Evolutionary conservation across 1,140 invertebrate species (phyloP).

Genomic region (Halotydeus destructor): DNA sequence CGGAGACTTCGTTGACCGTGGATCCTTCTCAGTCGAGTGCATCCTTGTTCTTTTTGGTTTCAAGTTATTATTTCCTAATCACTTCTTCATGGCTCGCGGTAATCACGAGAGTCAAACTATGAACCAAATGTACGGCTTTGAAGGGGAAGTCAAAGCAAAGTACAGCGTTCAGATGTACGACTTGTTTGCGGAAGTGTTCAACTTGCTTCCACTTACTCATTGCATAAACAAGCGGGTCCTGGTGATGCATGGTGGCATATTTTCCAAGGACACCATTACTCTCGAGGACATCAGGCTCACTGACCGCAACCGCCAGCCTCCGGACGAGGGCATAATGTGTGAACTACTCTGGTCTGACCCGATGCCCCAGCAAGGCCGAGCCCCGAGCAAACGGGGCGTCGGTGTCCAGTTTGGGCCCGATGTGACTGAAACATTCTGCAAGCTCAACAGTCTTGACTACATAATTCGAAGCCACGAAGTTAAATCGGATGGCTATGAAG

Average conservation of each 20-base stretch:
- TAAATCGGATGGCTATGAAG: constrained; percentile 84
- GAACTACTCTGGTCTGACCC: constrained; percentile 97
- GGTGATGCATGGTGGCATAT: constrained; percentile 87
- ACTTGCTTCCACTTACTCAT: constrained; percentile 86
- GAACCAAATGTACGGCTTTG: constrained; percentile 90
- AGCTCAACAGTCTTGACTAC: constrained; percentile 69
- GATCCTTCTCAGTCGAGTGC: constrained; percentile 97
- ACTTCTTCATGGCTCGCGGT: constrained; percentile 96
- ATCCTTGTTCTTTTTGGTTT: constrained; percentile 94
- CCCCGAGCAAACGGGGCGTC: constrained; percentile 86
- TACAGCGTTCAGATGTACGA: constrained; percentile 72
- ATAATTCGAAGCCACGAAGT: constrained; percentile 85
- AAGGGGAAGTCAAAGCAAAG: constrained; percentile 48
- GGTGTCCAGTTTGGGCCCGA: constrained; percentile 97
- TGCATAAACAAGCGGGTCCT: constrained; percentile 78
- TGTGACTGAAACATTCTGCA: constrained; percentile 67
- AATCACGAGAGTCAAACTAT: constrained; percentile 91
- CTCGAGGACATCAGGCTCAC: constrained; percentile 70
- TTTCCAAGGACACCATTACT: constrained; percentile 65
- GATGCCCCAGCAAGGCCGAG: constrained; percentile 57
- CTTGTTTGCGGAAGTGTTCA: constrained; percentile 94
- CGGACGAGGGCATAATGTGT: constrained; percentile 90
- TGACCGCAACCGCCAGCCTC: constrained; percentile 84
- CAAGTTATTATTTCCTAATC: constrained; percentile 85
- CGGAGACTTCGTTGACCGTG: constrained; percentile 96